Evolutionary conservation across 2,113 vertebrate genomes (phyloP), one percentile per base, ranked within the genome.

Genomic region (Spermophilus dauricus): DNA sequence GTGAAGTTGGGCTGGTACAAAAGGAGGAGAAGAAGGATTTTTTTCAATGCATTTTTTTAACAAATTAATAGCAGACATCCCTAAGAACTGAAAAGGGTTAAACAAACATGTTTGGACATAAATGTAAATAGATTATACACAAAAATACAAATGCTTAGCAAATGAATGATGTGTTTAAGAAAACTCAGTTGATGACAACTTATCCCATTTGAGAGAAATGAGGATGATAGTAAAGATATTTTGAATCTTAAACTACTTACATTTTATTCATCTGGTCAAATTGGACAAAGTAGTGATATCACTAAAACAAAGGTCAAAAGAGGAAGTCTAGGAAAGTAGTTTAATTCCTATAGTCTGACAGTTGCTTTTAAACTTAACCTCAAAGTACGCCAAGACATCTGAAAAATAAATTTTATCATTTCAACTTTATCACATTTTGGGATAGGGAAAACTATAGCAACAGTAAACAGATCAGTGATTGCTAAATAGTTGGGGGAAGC

Each of bases 281-380:
- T 67, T 22, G 95, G 2, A 75, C 56, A 84, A 75, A 69, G 81
- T 56, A 87, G 28, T 30, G 83, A 5, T 53, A 7, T 73, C 73
- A 88, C 26, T 39, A 51, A n/a, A 83, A 37, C 2, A 69, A 67
- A 80, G 22, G 65, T 58, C 28, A 77, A 56, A 82, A 89, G 70
- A 18, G 24, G 22, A 91, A 89, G 10, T 48, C 6, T 28, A 65
- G 18, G 18, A 80, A 92, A 65, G 75, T 72, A 24, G 56, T 85
- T 86, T 85, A 67, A 42, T 73, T 84, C 37, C 37, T 39, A 72
- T 70, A 80, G n/a, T 77, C 34, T 90, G 70, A 73, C 5, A 96
- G 96, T 1, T 89, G 37, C 58, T 93, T 90, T 80, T 53, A 87
- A 88, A 69, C 8, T 73, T 24, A 93, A 81, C 28, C 5, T 91